Base-by-base conservation (phyloP, 2,888 invertebrate species). In the Plagodis dolabraria region DNA sequence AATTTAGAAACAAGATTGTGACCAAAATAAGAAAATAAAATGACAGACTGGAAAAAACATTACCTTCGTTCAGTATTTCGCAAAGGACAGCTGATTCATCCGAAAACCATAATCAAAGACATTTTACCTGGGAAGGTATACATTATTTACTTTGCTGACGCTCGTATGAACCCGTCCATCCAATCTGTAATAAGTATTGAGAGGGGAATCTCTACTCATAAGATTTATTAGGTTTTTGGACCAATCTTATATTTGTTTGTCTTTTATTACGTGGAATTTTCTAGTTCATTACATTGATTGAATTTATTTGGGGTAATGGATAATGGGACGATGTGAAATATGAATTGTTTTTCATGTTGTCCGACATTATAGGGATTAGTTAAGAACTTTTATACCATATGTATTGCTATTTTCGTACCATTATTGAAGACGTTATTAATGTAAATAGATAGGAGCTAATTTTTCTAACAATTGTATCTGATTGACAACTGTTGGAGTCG, bases 281-380 rank as follows among this genome's bases (percentile, higher is more conserved):
- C 60, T 60, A 60, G 62, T 67, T 67, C 60, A 64, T 67, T 62
- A 62, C 64, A 53, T 51, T 64, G 64, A 64, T 66, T 64, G 57
- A 53, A 62, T 56, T 56, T 61, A 52, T 60, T 57, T 10, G 11
- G 36, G 43, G 9, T 36, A 38, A n/a, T 42, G 34, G 48, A 53
- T 34, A 35, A 34, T 49, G n/a, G 7, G 49, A 12, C 0, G 38
- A 34, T 46, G 36, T 47, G 33, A 52, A 22, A 48, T 59, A 53
- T 57, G 47, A 59, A 53, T 47, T 44, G 47, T 36, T 55, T 54
- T 53, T 40, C 40, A 6, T n/a, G 0, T n/a, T 12, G n/a, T 8
- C 38, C 5, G 22, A 22, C 22, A 22, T 22, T 22, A 4, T 22
- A 22, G 22, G 22, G 1, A 2, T 2, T 22, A 22, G 22, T 2